phyloP scores from a whole-genome alignment of 2,113 vertebrate genomes.

The Siphamia tubifer region DNA sequence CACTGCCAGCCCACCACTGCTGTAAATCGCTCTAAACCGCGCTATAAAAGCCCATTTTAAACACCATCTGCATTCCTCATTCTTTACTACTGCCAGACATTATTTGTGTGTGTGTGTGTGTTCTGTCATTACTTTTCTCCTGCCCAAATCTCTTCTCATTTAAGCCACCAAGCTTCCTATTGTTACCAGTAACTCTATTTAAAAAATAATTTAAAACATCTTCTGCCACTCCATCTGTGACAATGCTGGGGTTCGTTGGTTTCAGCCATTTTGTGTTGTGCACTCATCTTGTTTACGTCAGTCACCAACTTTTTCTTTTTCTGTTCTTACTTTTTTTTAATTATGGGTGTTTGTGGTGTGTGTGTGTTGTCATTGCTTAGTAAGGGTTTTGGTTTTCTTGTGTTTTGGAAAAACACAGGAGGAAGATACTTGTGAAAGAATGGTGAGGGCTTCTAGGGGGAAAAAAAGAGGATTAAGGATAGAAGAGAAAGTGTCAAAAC shows the following conservation, averaged over 20 bases:
- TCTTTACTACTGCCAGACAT: conserved; percentile 42
- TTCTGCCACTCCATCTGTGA: neutral
- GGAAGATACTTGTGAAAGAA: conserved; percentile 3
- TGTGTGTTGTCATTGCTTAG: conserved; percentile 4
- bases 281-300: conserved; percentile 12
- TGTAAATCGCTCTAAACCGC: conserved; percentile 55
- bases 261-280: neutral
- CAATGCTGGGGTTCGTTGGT: neutral
- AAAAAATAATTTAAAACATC: conserved; percentile 26
- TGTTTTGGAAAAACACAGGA: conserved; percentile 21
- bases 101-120: conserved; percentile 29
- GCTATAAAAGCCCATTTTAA: conserved; percentile 65
- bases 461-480: neutral
- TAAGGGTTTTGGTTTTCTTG: conserved; percentile 1
- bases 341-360: conserved; percentile 9
- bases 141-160: conserved; percentile 10
- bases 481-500: conserved; percentile 17
- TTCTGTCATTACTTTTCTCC: conserved; percentile 13
- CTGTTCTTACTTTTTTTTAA: neutral
- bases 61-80: conserved; percentile 62
- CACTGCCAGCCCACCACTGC: conserved; percentile 8
- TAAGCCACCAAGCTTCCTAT: conserved; percentile 29
- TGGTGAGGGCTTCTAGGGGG: neutral
- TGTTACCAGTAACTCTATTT: conserved; percentile 17
- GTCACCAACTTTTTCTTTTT: neutral